A percentile compares a stretch with the other conserved stretches of the same genome.
phyloP scores from a whole-genome alignment of 2,113 vertebrate species.

The Rhinopomastus cyanomelas region DNA sequence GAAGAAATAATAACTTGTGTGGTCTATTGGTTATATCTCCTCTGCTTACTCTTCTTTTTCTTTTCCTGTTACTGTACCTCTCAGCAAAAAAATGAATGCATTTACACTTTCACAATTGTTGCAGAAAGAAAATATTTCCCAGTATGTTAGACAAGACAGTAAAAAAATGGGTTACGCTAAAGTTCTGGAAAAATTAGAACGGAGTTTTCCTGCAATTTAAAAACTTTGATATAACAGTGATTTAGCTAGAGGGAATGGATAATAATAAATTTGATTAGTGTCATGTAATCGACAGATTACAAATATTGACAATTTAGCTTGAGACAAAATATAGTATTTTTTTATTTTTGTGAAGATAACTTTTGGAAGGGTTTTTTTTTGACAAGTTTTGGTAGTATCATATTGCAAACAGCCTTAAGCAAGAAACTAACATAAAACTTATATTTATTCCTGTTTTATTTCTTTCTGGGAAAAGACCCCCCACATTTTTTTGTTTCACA shows the following conservation, averaged over 20 bases:
- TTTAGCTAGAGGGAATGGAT: not conserved
- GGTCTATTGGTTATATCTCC: not conserved
- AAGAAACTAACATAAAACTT: not conserved
- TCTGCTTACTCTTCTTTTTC: not conserved
- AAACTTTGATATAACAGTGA: not conserved
- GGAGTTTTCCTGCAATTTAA: not conserved
- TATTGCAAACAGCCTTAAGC: not conserved
- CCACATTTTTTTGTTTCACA: not conserved
- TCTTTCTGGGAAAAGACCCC: not conserved
- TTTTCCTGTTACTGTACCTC: not conserved
- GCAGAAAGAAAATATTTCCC: not conserved
- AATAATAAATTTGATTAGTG: not conserved
- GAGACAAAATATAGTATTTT: not conserved
- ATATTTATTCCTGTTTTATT: not conserved
- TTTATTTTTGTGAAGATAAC: not conserved
- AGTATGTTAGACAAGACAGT: not conserved
- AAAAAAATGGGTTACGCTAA: not conserved
- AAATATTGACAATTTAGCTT: not conserved
- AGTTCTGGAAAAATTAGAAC: not conserved
- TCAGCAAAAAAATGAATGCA: not conserved
- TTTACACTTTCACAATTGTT: not conserved
- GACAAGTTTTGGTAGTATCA: not conserved
- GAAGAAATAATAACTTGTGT: not conserved
- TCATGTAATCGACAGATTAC: not conserved
- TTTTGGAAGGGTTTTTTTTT: not conserved